These are phyloP conservation scores for Drosophila vallismaia DNA, from an alignment of 2,888 invertebrate species.

Conservation along the genomic window DNA sequence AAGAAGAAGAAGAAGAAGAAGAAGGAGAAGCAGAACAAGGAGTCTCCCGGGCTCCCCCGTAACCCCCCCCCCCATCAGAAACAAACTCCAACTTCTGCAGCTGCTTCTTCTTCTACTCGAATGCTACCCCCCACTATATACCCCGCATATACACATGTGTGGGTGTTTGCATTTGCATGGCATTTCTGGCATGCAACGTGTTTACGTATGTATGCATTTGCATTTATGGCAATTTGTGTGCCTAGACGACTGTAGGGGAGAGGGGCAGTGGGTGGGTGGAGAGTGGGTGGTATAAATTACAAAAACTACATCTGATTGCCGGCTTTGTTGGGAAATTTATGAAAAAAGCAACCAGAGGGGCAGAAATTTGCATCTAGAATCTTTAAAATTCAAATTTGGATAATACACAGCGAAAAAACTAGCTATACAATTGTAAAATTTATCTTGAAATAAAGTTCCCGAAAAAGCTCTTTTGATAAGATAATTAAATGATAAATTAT, in stretches of 20 bases:
- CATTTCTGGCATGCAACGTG: constrained; percentile 37
- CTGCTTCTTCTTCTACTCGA: background rate
- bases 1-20: constrained; percentile 5
- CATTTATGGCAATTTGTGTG: constrained; percentile 34
- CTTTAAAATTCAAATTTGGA: background rate
- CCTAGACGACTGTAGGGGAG: constrained; percentile 8
- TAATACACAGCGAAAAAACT: background rate
- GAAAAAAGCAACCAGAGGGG: background rate
- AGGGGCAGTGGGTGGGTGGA: background rate
- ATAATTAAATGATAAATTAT: constrained; percentile 5
- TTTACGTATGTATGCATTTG: constrained; percentile 10
- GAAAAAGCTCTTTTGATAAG: constrained; percentile 9
- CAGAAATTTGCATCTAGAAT: too few relatives aligned
- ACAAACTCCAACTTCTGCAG: constrained; percentile 34
- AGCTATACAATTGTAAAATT: background rate
- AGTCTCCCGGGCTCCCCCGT: background rate
- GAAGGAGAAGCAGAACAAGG: constrained; percentile 14
- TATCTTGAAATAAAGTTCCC: background rate
- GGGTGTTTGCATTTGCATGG: constrained; percentile 55
- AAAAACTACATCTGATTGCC: constrained; percentile 2
- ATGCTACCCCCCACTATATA: background rate
- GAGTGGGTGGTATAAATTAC: constrained; percentile 5
- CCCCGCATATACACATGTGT: constrained; percentile 1
- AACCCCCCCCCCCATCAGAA: too few relatives aligned
- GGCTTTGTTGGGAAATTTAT: background rate